Base-by-base conservation (phyloP, 1,140 invertebrate genomes). In the Phocides pigmalion region DNA sequence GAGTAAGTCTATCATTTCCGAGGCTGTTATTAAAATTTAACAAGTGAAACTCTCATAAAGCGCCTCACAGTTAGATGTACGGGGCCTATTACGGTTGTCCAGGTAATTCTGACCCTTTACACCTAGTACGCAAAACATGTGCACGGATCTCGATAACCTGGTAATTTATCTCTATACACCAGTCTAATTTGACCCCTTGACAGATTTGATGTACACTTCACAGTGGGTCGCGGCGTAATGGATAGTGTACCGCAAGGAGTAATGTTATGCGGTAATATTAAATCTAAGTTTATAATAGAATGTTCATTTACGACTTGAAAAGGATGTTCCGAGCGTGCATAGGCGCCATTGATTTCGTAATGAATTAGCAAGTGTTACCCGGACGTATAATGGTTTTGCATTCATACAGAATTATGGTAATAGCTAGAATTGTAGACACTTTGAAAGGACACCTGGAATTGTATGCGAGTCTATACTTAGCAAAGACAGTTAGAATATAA, bases 201-300 rank as follows among this genome's bases (percentile, higher is more conserved):
- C 49, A 20, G 37, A 63, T 64, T 58, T 65, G 61, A 68, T 72
- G 44, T 61, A 74, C 49, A 66, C 47, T 62, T 64, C 68, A 59
- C 64, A 54, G 49, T 22, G 70, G 83, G 54, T 81, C 78, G 63
- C 17, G 28, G 20, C 68, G n/a, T 70, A 69, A 71, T 16, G 80
- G 76, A 79, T 63, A 20, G 35, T 64, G 65, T 82, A 72, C 74
- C 71, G 73, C 74, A 81, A 83, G 75, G 68, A 79, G 71, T 82
- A 78, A 81, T 81, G 78, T 75, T 81, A 74, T 74, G 66, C 70
- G 61, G 70, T 73, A 76, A 75, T 66, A 67, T 75, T 76, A 73
- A 78, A 81, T 72, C 73, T 74, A 54, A 72, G 73, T 74, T 81
- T 78, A 81, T 78, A 78, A 75, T 64, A 75, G 74, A 77, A 69